Evolutionary conservation across 1,140 invertebrate genomes (phyloP), one percentile per base, ranked within the genome.

Genomic region (Brachionus calyciflorus): DNA sequence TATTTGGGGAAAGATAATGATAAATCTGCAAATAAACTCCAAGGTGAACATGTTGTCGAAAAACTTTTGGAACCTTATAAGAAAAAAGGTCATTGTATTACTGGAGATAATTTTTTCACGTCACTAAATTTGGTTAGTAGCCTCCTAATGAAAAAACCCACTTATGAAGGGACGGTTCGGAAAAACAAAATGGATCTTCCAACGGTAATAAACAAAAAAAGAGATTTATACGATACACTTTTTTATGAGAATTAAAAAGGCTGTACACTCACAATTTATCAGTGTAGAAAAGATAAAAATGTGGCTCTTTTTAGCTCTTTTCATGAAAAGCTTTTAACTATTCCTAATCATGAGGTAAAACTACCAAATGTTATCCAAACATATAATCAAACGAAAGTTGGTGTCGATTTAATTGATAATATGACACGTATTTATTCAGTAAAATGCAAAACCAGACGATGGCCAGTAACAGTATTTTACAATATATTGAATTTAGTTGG

Each of bases 361-460:
- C 63, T 77, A 24, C 75, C 75, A 19, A 44, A 65, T 14, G 41
- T 77, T 17, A 79, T 79, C 7, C 9, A 63, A 10, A 19, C 77
- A 24, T 79, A 77, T 46, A 78, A 79, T 53, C 19, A 63, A 51
- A 73, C 77, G 6, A 79, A 79, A 78, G 44, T 55, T 17, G 78
- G 76, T n/a, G 79, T 37, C 9, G 33, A 37, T 37, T 9, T 37
- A 5, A 9, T 37, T 5, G 33, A 37, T 37, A 37, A 37, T 9
- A 37, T 37, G 33, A 37, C 33, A 37, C 33, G 33, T 3, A 5
- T 37, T 5, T 5, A 37, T 9, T 37, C 33, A 37, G 33, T 37
- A 5, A 37, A 37, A 37, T 37, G 33, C 9, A 37, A 37, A 9
- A 37, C 33, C 4, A 37, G 33, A 37, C 33, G 33, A 5, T 37